Base-by-base conservation (phyloP, 2,888 invertebrate genomes). In the Stenodema calcarata region DNA sequence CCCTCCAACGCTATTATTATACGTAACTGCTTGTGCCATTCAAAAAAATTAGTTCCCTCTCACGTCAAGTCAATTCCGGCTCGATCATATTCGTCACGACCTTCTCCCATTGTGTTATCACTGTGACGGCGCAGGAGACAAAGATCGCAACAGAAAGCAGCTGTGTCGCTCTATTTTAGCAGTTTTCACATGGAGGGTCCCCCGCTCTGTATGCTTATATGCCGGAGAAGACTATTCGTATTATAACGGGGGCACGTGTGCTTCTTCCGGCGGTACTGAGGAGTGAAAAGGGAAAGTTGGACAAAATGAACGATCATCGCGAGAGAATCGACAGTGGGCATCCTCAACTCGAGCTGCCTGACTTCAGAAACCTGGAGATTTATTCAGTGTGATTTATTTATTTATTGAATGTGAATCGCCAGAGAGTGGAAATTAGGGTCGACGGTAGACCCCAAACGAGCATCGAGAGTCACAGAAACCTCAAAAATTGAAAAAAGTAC, bases 81-180 rank as follows among this genome's bases (percentile, higher is more conserved):
- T 47, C 62, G 82, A 82, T 82, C 82, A 82, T 42, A 82, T 82
- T 82, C 82, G 82, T 82, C 82, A 82, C 82, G 82, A 69, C 62
- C 78, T 23, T 35, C 23, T 12, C 12, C 35, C 70, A 18, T 82
- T 62, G n/a, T 62, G 73, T 18, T 69, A 35, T 80, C 82, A 35
- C 44, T 44, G 42, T 69, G 44, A 3, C 6, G n/a, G n/a, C 23
- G 44, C 12, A 14, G 23, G 69, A 35, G 27, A 35, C 41, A 70
- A 35, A 23, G 80, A 69, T 28, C 41, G 82, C 35, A 82, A 78
- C 47, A 23, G 78, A 14, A 18, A 42, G 70, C 28, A 70, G 69
- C 14, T 35, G 50, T 80, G 80, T 47, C 50, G 50, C 30, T 30
- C 41, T 35, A 18, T 50, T 47, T 54, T 50, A 27, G 28, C 50